These are phyloP conservation scores for Isaurus tuberculatus DNA, from an alignment of 92 coral and sea anemone genomes.

Conservation along the genomic window DNA sequence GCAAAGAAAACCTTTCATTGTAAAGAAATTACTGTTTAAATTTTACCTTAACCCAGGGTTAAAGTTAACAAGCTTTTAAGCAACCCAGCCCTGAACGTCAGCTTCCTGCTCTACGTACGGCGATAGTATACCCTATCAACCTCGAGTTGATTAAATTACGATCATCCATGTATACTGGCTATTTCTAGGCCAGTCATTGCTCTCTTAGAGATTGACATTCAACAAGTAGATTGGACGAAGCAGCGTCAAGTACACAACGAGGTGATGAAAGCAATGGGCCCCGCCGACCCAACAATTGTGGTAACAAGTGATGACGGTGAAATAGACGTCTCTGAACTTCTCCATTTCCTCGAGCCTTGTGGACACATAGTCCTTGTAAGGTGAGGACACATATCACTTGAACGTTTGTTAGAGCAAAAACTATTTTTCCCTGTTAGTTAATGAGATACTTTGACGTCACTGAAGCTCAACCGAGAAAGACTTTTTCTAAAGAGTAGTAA, in stretches of 20 bases:
- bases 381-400: slow-evolving; percentile 47
- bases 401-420: background rate
- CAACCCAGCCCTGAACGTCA: no score
- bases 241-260: slow-evolving; percentile 85
- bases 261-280: slow-evolving; percentile 98
- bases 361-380: slow-evolving; percentile 92
- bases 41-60: no score
- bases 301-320: slow-evolving; percentile 75
- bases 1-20: no score
- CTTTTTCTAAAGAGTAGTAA: no score
- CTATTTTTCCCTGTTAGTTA: no score
- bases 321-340: slow-evolving; percentile 83
- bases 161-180: background rate
- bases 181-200: slow-evolving; percentile 92
- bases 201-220: slow-evolving; percentile 90
- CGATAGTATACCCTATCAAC: background rate
- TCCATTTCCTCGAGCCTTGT: slow-evolving; percentile 78
- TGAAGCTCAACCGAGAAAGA: no score
- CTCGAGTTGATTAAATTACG: background rate
- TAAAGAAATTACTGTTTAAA: no score
- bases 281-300: slow-evolving; percentile 97
- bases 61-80: no score
- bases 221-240: slow-evolving; percentile 84
- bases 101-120: no score
- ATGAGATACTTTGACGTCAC: no score